Base-by-base conservation (phyloP, 2,113 vertebrate species). In the Patagioenas fasciata region DNA sequence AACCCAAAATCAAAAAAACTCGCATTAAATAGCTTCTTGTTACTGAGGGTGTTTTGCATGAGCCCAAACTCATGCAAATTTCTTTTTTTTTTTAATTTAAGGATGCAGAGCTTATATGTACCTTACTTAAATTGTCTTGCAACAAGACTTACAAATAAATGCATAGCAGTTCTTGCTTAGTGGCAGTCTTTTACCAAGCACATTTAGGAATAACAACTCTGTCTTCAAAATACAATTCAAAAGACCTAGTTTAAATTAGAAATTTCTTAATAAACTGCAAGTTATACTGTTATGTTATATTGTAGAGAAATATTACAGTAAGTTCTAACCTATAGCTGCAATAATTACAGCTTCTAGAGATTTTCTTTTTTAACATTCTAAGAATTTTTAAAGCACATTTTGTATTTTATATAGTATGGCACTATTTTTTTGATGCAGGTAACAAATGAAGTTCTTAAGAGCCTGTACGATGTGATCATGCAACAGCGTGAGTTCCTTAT, bases 151-250 rank as follows among this genome's bases (percentile, higher is more conserved):
- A 70, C 31, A 91, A 80, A 91, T 51, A 83, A 44, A 71, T 11
- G 21, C 53, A 81, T 1, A 95, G 62, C 65, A 85, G 66, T 81
- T 79, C 66, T 47, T 67, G 61, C 70, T 87, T n/a, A 83, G 79
- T 77, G 92, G 88, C 61, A 91, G 74, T 60, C 81, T 69, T 91
- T 75, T 54, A 89, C 66, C 62, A 88, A 92, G 77, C 61, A 60
- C 7, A 24, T 72, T 74, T 61, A 78, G 62, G 79, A 94, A 77
- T 60, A 95, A 81, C 57, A 85, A 71, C 70, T 78, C 69, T 88
- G 50, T 51, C 50, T 90, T 85, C 67, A 14, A 12, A 62, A 72
- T 6, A 69, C 34, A 80, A 66, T 40, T 87, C 58, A 87, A 57
- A 87, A 77, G 50, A n/a, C 19, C 50, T 58, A 26, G 9, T 82